These are phyloP conservation scores for Gymnogyps californianus DNA, from an alignment of 2,113 vertebrate genomes.

Conservation along the genomic window DNA sequence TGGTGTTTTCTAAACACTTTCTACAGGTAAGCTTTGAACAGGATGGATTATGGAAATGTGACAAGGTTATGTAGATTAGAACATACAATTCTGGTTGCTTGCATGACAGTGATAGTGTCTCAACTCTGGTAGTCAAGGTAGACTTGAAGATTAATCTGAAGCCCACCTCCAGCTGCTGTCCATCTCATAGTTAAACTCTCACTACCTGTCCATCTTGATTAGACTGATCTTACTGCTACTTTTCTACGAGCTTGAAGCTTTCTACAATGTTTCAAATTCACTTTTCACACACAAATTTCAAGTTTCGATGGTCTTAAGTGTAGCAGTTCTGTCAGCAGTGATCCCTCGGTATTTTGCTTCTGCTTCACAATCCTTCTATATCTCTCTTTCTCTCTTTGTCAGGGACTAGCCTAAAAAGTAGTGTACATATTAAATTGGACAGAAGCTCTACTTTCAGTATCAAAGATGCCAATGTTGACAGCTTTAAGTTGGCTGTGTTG, in stretches of 20 bases:
- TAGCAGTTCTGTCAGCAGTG: not conserved
- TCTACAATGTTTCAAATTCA: not conserved
- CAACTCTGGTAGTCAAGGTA: not conserved
- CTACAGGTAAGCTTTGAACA: constrained; percentile 26
- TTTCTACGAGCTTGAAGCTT: not conserved
- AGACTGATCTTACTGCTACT: not conserved
- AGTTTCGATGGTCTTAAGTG: not conserved
- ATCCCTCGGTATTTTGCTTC: not conserved
- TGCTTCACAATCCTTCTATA: not conserved
- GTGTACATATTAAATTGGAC: not conserved
- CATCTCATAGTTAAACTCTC: not conserved
- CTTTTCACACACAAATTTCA: not conserved
- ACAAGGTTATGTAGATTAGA: constrained; percentile 2
- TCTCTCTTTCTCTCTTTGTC: not conserved
- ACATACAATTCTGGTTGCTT: not conserved
- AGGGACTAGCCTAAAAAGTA: not conserved
- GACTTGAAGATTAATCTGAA: not conserved
- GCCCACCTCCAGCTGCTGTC: not conserved
- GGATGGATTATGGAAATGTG: not conserved
- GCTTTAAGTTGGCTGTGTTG: not conserved
- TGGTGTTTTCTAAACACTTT: not conserved
- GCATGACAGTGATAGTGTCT: not conserved
- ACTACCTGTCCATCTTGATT: not conserved
- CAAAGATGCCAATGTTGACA: not conserved
- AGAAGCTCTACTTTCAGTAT: not conserved